A percentile compares a stretch with the other conserved stretches of the same genome.
Conservation (phyloP, 2,797 vertebrate genomes). For the Artibeus lituratus region DNA sequence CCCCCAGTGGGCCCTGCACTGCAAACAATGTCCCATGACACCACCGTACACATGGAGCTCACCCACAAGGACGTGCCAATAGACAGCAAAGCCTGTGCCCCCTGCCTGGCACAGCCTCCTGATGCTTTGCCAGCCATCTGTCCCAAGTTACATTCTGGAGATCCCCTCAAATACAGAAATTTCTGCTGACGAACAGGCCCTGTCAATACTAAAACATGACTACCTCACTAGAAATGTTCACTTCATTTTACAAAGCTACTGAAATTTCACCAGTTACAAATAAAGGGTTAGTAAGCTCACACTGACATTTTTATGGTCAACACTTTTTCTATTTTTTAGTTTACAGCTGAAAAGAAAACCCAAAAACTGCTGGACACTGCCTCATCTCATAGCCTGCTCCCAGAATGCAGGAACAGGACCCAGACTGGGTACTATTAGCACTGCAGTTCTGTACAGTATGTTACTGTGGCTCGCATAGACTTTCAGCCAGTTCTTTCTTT, state of each 20-base stretch:
- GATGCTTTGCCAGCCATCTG: background rate
- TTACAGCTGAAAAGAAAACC: background rate
- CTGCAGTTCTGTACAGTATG: background rate
- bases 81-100: background rate
- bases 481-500: background rate
- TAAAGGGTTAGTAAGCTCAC: background rate
- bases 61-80: fast-evolving
- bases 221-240: background rate
- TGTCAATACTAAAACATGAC: background rate
- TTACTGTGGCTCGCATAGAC: too few relatives aligned
- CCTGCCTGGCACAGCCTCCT: background rate
- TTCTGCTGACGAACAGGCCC: background rate
- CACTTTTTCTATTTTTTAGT: background rate
- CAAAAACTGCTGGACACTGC: background rate
- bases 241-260: background rate
- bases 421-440: fast-evolving
- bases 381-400: background rate
- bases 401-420: background rate
- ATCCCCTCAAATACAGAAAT: background rate
- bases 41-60: background rate
- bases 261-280: background rate
- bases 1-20: background rate
- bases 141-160: background rate
- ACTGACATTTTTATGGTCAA: background rate
- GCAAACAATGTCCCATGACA: background rate